These are phyloP conservation scores for Blera fallax DNA, from an alignment of 2,888 invertebrate species.

Conservation along the genomic window DNA sequence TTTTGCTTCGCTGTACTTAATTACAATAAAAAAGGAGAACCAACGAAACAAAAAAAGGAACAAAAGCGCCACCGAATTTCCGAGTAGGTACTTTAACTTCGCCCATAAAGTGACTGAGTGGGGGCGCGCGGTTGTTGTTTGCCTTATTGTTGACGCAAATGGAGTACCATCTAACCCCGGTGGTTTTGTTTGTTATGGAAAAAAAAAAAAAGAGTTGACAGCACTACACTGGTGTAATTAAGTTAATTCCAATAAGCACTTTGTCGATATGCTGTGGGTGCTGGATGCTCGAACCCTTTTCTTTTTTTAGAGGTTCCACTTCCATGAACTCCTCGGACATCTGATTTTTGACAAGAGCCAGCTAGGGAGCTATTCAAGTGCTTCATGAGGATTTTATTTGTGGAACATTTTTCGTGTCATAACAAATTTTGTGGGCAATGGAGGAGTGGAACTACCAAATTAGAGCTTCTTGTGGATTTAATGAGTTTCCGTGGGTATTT, in stretches of 20 bases:
- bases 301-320: not conserved
- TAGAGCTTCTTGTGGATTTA: slow-evolving; percentile 25
- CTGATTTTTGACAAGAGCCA: not conserved
- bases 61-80: slow-evolving; percentile 9
- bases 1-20: slow-evolving; percentile 52
- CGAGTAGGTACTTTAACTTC: slow-evolving; percentile 6
- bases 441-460: slow-evolving; percentile 7
- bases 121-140: not conserved
- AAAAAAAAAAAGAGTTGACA: slow-evolving; percentile 34
- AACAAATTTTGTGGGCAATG: slow-evolving; percentile 10
- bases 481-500: slow-evolving; percentile 8
- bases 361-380: not conserved
- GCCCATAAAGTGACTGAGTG: slow-evolving; percentile 28
- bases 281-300: not conserved
- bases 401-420: slow-evolving; percentile 9
- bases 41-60: not conserved
- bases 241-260: slow-evolving; percentile 58
- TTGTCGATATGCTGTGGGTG: slow-evolving; percentile 26
- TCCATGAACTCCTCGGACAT: not conserved
- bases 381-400: slow-evolving; percentile 8
- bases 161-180: not conserved
- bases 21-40: slow-evolving; percentile 10
- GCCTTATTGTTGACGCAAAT: slow-evolving; percentile 10
- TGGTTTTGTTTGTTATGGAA: slow-evolving; percentile 11
- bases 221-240: slow-evolving; percentile 28